Evolutionary conservation across 2,797 vertebrate genomes (phyloP).

Genomic region (Danio albolineatus): DNA sequence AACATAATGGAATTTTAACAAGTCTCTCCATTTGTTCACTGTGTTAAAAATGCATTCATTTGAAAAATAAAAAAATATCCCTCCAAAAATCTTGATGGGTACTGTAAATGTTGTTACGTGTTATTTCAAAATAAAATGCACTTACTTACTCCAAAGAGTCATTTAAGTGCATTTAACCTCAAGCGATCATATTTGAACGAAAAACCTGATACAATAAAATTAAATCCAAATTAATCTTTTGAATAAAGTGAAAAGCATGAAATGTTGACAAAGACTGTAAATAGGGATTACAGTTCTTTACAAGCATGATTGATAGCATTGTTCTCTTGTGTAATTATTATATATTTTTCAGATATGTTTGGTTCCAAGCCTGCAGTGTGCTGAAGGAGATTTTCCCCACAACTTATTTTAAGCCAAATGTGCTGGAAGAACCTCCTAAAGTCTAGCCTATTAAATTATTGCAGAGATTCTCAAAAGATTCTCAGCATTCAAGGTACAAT

Average conservation of each 20-base stretch:
- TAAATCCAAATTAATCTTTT: too few species aligned
- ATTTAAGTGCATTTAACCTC: too few species aligned
- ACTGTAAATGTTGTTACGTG: too few species aligned
- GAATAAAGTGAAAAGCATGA: not conserved
- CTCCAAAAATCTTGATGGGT: too few species aligned
- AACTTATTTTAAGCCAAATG: not conserved
- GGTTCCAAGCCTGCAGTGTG: not conserved
- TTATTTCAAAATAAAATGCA: too few species aligned
- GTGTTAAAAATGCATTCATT: too few species aligned
- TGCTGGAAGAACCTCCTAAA: slow-evolving; percentile 9
- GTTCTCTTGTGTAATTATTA: not conserved
- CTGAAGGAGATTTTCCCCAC: not conserved
- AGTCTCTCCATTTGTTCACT: too few species aligned
- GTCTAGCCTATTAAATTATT: slow-evolving; percentile 27
- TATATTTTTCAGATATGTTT: not conserved
- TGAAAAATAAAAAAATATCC: too few species aligned
- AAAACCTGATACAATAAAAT: too few species aligned
- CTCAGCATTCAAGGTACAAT: slow-evolving; percentile 24
- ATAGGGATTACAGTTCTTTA: slow-evolving; percentile 4
- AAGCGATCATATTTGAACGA: too few species aligned
- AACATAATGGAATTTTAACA: too few species aligned
- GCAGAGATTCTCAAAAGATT: slow-evolving; percentile 25
- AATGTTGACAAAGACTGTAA: not conserved
- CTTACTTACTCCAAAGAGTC: too few species aligned
- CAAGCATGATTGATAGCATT: not conserved